Percentiles rank a stretch among this genome's conserved stretches.
Conservation (phyloP, 2,888 invertebrate genomes). For the Philonicus albiceps region DNA sequence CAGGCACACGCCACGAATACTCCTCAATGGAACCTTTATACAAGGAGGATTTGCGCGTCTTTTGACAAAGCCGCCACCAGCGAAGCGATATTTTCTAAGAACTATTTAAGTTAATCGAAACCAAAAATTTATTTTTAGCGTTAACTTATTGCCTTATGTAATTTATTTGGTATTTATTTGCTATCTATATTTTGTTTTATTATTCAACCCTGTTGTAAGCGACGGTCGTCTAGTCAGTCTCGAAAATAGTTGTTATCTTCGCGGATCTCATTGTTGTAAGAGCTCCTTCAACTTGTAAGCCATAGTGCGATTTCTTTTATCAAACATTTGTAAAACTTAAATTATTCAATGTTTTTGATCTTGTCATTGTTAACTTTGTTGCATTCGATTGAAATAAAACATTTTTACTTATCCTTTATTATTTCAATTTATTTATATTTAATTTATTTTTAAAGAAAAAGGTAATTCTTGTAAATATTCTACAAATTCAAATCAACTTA, state of each 20-base stretch:
- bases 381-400: neutral
- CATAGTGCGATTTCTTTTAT: neutral
- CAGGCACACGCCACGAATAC: neutral
- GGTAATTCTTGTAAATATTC: too few relatives aligned
- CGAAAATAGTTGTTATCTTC: slow-evolving; percentile 6
- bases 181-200: neutral
- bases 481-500: too few relatives aligned
- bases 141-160: neutral
- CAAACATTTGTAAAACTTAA: neutral
- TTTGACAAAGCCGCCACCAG: neutral
- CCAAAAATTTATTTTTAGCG: slow-evolving; percentile 21
- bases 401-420: too few relatives aligned
- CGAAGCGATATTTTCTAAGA: neutral
- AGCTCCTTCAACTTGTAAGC: neutral
- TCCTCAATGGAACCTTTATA: neutral
- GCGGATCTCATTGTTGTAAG: slow-evolving; percentile 9
- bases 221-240: slow-evolving; percentile 26
- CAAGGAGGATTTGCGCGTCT: neutral
- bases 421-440: too few relatives aligned
- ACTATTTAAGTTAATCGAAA: neutral
- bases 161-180: slow-evolving; percentile 25
- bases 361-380: slow-evolving; percentile 8
- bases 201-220: neutral
- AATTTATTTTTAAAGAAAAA: too few relatives aligned
- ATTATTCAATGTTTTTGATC: neutral